A percentile compares a stretch with the other conserved stretches of the same genome.
phyloP scores from a whole-genome alignment of 2,797 vertebrate species.

The Tympanoctomys barrerae region DNA sequence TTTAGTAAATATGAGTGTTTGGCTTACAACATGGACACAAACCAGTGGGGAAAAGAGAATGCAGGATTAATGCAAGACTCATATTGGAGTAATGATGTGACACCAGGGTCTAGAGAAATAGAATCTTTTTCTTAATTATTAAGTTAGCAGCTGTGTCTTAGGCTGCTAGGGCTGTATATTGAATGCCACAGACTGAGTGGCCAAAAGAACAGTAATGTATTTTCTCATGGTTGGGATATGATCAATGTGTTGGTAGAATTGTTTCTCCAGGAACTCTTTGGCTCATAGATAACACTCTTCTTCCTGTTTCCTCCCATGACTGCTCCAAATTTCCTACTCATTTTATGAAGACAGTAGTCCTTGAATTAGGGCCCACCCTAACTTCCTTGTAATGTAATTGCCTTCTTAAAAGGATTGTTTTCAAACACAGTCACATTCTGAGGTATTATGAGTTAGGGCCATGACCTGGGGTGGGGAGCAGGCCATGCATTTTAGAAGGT shows the following conservation, averaged over 20 bases:
- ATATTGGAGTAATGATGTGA: background rate
- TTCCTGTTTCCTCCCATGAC: background rate
- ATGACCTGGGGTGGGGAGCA: background rate
- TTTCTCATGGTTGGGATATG: background rate
- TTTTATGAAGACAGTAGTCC: background rate
- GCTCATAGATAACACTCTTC: background rate
- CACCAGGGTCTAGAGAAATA: background rate
- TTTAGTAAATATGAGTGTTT: background rate
- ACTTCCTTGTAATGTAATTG: background rate
- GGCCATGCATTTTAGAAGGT: background rate
- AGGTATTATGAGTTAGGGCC: background rate
- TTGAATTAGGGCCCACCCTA: background rate
- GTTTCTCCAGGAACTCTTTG: background rate
- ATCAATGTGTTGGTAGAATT: background rate
- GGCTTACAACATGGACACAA: background rate
- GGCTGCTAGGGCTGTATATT: background rate
- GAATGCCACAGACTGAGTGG: background rate
- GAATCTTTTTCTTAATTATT: background rate
- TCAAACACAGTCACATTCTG: background rate
- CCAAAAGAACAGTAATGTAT: background rate
- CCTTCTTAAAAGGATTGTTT: background rate
- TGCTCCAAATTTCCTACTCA: too few species aligned
- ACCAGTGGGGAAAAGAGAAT: background rate
- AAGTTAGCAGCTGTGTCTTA: background rate
- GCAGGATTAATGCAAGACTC: background rate